Percentiles rank a stretch among this genome's conserved stretches.
Conservation (phyloP, 1,140 invertebrate species). For the Hyphantria cunea region DNA sequence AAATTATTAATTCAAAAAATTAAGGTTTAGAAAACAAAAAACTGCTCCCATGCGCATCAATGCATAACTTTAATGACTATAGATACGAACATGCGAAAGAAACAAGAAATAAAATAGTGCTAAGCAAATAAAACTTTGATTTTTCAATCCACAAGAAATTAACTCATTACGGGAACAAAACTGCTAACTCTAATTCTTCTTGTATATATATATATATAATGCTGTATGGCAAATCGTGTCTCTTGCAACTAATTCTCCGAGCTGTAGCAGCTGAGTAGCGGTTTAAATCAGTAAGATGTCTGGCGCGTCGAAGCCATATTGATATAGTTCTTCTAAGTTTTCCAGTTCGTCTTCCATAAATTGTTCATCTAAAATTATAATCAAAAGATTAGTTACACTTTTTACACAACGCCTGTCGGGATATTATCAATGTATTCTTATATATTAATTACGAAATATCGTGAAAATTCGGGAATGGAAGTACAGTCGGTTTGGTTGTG, state of each 20-base stretch:
- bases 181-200: constrained; percentile 20
- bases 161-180: constrained; percentile 24
- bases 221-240: constrained; percentile 2
- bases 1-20: constrained; percentile 11
- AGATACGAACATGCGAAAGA: constrained; percentile 19
- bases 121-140: constrained; percentile 21
- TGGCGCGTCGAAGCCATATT: constrained; percentile 36
- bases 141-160: constrained; percentile 23
- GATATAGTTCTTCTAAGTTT: constrained; percentile 40
- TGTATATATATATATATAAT: constrained; percentile 13
- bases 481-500: too few species aligned
- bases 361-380: constrained; percentile 44
- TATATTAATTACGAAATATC: too few species aligned
- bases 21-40: constrained; percentile 9
- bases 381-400: too few species aligned
- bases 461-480: too few species aligned
- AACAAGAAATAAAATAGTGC: constrained; percentile 16
- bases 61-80: too few species aligned
- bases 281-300: constrained; percentile 44
- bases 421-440: too few species aligned
- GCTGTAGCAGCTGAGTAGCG: background rate
- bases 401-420: too few species aligned
- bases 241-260: constrained; percentile 7
- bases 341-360: constrained; percentile 57
- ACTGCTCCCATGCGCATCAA: constrained; percentile 11